Conservation (phyloP, 2,888 invertebrate species). For the Leucoma salicis region DNA sequence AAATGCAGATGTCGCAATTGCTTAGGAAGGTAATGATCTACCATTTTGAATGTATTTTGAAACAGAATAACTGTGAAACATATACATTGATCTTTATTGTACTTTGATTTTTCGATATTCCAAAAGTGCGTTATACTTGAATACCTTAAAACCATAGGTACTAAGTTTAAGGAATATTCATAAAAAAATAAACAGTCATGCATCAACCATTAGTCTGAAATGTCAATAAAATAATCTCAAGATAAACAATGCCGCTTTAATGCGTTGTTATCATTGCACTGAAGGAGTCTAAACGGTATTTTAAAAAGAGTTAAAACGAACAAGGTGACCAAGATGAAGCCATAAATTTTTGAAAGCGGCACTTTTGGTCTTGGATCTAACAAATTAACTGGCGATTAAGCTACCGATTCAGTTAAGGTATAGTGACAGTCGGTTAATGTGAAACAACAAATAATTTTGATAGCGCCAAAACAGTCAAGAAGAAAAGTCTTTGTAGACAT, state of each 20-base stretch:
- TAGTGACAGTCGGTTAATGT: slow-evolving; percentile 65
- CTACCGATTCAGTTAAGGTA: slow-evolving; percentile 73
- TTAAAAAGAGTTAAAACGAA: slow-evolving; percentile 57
- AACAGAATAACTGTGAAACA: too few relatives aligned
- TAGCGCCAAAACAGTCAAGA: slow-evolving; percentile 43
- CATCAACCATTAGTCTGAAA: slow-evolving; percentile 8
- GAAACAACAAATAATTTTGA: slow-evolving; percentile 64
- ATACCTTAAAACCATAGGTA: too few relatives aligned
- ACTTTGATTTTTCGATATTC: too few relatives aligned
- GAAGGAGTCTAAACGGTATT: slow-evolving; percentile 32
- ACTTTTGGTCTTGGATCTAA: slow-evolving; percentile 69
- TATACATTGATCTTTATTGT: too few relatives aligned
- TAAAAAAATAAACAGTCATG: slow-evolving; percentile 8
- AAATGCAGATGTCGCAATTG: too few relatives aligned
- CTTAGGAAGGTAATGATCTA: too few relatives aligned
- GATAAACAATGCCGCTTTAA: slow-evolving; percentile 39
- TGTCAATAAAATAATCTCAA: slow-evolving; percentile 13
- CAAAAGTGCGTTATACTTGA: too few relatives aligned
- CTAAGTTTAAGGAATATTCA: too few relatives aligned
- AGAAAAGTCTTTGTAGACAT: slow-evolving; percentile 13
- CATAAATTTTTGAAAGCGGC: slow-evolving; percentile 73
- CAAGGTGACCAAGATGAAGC: slow-evolving; percentile 70
- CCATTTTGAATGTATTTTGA: too few relatives aligned
- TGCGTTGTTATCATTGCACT: slow-evolving; percentile 45
- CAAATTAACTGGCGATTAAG: slow-evolving; percentile 80